phyloP scores from a whole-genome alignment of 2,888 invertebrate species.

The Ischnus inquisitorius region DNA sequence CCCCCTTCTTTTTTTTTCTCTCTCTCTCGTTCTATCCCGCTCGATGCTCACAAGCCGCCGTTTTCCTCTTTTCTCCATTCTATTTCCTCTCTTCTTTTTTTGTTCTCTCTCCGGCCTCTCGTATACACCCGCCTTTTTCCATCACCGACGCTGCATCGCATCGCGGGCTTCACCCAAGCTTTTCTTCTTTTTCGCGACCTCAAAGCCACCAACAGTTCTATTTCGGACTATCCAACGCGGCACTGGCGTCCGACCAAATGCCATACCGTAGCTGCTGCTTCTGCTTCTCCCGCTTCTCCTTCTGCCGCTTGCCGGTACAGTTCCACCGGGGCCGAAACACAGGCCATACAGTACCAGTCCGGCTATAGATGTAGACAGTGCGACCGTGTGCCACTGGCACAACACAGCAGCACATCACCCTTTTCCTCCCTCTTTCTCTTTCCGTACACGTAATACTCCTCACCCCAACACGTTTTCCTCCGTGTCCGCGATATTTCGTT shows the following conservation, averaged over 20 bases:
- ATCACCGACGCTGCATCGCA: constrained; percentile 61
- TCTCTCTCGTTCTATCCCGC: constrained; percentile 45
- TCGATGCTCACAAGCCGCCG: constrained; percentile 29
- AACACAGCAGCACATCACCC: constrained; percentile 18
- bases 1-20: constrained; percentile 21
- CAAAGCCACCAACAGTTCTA: constrained; percentile 80
- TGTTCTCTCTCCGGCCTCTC: constrained; percentile 3
- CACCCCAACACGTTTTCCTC: constrained; percentile 6
- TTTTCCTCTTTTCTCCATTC: constrained; percentile 48
- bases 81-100: constrained; percentile 36
- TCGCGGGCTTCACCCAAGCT: constrained; percentile 53
- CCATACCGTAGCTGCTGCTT: constrained; percentile 44
- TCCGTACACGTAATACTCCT: constrained; percentile 36
- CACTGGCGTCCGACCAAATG: constrained; percentile 82
- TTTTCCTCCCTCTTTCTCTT: constrained; percentile 36
- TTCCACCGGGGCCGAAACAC: constrained; percentile 36
- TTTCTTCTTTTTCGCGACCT: constrained; percentile 76
- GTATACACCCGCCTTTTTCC: constrained; percentile 60
- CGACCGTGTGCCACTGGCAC: constrained; percentile 41
- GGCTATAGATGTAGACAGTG: constrained; percentile 23
- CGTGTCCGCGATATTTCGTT: constrained; percentile 29
- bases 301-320: constrained; percentile 4
- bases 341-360: constrained; percentile 43
- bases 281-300: too few relatives aligned
- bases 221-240: constrained; percentile 80